A percentile compares a stretch with the other conserved stretches of the same genome.
Conservation (phyloP, 2,113 vertebrate species). For the Erythrocercus mccallii region DNA sequence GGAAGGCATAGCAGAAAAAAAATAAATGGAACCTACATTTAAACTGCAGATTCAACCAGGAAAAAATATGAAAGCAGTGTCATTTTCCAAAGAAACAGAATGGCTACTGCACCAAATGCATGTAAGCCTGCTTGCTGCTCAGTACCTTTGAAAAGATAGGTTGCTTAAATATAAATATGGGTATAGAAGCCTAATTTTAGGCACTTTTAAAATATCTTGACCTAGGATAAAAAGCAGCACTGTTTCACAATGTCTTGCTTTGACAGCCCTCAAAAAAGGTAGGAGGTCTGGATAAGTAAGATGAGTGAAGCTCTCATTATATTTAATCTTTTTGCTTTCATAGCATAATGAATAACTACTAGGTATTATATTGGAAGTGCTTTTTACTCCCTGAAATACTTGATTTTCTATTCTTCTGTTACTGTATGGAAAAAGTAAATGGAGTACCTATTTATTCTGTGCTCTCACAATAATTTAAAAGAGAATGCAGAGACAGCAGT, state of each 20-base stretch:
- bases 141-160: slow-evolving; percentile 23
- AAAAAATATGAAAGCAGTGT: slow-evolving; percentile 4
- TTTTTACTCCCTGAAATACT: slow-evolving; percentile 31
- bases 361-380: slow-evolving; percentile 31
- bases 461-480: slow-evolving; percentile 60
- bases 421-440: slow-evolving; percentile 37
- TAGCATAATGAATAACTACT: slow-evolving; percentile 51
- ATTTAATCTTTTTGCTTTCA: slow-evolving; percentile 57
- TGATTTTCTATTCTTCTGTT: slow-evolving; percentile 54
- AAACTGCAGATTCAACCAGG: slow-evolving; percentile 24
- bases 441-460: slow-evolving; percentile 46
- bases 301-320: slow-evolving; percentile 41
- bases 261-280: slow-evolving; percentile 51
- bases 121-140: slow-evolving; percentile 1
- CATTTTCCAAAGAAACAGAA: slow-evolving; percentile 42
- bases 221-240: slow-evolving; percentile 38
- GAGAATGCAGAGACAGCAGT: slow-evolving; percentile 28
- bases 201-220: slow-evolving; percentile 24
- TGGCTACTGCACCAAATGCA: neutral
- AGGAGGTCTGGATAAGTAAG: slow-evolving; percentile 53
- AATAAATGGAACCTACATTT: neutral
- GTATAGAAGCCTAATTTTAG: slow-evolving; percentile 40
- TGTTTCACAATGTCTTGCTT: slow-evolving; percentile 48
- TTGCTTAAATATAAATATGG: slow-evolving; percentile 55
- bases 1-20: neutral